Percentiles rank a stretch among this genome's conserved stretches.
Conservation (phyloP, 2,113 vertebrate species). For the Kryptolebias marmoratus region DNA sequence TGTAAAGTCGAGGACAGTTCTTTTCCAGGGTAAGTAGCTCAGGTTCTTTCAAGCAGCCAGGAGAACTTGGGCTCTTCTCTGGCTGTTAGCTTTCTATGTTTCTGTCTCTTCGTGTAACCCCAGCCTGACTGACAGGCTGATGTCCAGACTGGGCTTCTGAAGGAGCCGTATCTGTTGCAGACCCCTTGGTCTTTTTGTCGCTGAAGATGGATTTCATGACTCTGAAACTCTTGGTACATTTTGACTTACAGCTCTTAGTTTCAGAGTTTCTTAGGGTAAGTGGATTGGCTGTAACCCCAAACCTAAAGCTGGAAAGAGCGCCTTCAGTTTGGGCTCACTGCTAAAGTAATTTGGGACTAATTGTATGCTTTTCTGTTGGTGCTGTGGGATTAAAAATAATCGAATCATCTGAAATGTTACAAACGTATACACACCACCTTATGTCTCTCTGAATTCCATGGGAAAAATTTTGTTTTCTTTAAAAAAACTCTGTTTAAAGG, state of each 20-base stretch:
- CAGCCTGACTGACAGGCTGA: neutral
- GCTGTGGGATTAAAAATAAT: neutral
- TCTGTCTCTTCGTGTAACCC: neutral
- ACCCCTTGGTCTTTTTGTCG: neutral
- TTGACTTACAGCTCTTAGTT: neutral
- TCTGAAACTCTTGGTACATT: neutral
- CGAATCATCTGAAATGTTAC: neutral
- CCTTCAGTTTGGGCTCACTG: neutral
- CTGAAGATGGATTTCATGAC: neutral
- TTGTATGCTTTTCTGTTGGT: neutral
- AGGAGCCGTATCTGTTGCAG: neutral
- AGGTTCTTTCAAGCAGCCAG: neutral
- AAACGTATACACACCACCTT: neutral
- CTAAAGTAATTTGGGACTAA: neutral
- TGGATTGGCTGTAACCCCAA: too few species aligned
- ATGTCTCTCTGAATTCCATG: neutral
- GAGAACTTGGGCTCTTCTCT: neutral
- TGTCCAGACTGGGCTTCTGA: neutral
- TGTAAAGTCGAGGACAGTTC: too few species aligned
- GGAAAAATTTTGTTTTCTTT: neutral
- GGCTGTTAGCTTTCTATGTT: neutral
- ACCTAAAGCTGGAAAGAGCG: too few species aligned
- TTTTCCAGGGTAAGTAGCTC: too few species aligned
- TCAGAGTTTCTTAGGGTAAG: too few species aligned
- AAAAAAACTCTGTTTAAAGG: neutral